A percentile compares a stretch with the other conserved stretches of the same genome.
Conservation (phyloP, 2,797 vertebrate genomes). For the Lepilemur ruficaudatus region DNA sequence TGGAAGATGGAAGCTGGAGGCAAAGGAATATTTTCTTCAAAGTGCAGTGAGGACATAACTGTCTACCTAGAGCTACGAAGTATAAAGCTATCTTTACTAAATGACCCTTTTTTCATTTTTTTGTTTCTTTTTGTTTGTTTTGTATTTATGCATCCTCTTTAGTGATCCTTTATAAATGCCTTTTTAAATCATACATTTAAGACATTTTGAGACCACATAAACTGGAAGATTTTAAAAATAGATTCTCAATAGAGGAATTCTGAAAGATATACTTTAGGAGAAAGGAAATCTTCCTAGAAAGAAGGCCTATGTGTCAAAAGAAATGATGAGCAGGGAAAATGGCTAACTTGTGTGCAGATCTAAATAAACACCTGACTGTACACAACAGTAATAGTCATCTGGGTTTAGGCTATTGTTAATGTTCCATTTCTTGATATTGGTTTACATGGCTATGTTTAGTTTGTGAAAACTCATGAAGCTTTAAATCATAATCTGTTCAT, state of each 20-base stretch:
- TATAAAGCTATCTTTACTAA: not conserved
- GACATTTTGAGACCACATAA: slow-evolving; percentile 2
- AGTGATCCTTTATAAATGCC: too few relatives aligned
- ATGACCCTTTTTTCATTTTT: too few relatives aligned
- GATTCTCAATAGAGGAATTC: not conserved
- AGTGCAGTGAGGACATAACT: not conserved
- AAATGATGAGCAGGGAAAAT: not conserved
- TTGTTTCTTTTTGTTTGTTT: too few relatives aligned
- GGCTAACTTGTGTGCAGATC: not conserved
- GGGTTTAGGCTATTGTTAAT: not conserved
- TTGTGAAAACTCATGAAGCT: not conserved
- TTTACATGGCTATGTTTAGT: not conserved
- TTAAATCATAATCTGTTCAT: not conserved
- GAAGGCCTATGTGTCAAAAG: not conserved
- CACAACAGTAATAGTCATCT: not conserved
- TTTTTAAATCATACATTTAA: not conserved
- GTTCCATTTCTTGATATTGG: not conserved
- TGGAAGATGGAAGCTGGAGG: not conserved
- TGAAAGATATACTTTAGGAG: not conserved
- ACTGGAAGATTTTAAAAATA: not conserved
- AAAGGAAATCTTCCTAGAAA: slow-evolving; percentile 4
- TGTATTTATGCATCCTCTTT: too few relatives aligned
- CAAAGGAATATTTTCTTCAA: not conserved
- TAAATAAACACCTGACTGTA: not conserved
- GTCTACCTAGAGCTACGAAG: not conserved